Conservation (phyloP, 2,797 vertebrate genomes). For the Falco naumanni region DNA sequence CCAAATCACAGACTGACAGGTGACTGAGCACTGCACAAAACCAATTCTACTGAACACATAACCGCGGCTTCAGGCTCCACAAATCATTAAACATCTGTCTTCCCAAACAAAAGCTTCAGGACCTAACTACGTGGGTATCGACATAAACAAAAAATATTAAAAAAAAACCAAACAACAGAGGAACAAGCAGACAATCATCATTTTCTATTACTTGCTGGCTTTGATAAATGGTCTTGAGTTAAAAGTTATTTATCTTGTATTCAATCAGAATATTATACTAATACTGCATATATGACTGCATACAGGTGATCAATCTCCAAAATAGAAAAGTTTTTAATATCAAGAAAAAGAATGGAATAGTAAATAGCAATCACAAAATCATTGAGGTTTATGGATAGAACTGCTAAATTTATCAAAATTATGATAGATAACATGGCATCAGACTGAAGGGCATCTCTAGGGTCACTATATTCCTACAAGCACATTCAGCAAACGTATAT, state of each 20-base stretch:
- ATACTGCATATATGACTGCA: background rate
- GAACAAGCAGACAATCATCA: background rate
- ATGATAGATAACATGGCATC: background rate
- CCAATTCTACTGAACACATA: background rate
- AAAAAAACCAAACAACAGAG: background rate
- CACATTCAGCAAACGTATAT: background rate
- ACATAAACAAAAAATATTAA: background rate
- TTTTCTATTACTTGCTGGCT: background rate
- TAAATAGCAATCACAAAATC: background rate
- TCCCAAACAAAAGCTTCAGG: background rate
- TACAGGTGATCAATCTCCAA: background rate
- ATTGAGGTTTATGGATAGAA: background rate
- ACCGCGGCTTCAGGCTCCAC: background rate
- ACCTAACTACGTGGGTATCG: fast-evolving
- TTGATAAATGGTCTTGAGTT: background rate
- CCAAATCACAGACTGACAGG: background rate
- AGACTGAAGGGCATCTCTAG: background rate
- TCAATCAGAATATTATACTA: background rate
- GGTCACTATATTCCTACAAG: background rate
- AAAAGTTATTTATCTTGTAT: background rate
- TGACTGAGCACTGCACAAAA: background rate
- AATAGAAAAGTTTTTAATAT: background rate
- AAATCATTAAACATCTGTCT: background rate
- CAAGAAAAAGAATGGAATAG: background rate
- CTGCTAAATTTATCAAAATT: background rate